Evolutionary conservation across 2,113 vertebrate genomes (phyloP).

Genomic region (Glaucomys volans): DNA sequence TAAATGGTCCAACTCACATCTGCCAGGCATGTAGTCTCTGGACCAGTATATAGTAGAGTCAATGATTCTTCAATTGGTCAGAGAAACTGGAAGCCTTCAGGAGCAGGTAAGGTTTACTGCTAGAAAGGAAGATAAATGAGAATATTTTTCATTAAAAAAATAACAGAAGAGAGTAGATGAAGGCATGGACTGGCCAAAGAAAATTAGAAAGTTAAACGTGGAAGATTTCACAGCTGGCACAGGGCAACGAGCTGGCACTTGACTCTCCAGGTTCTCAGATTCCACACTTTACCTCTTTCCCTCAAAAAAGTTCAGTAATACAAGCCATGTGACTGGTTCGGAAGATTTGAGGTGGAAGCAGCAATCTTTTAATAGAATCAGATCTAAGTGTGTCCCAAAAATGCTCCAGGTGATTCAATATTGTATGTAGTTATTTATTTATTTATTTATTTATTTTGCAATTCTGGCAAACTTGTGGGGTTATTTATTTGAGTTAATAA

Average conservation of each 20-base stretch:
- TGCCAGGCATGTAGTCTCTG: neutral
- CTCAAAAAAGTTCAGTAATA: neutral
- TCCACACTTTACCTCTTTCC: neutral
- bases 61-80: conserved; percentile 20
- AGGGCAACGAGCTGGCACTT: neutral
- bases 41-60: neutral
- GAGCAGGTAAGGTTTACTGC: neutral
- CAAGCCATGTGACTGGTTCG: neutral
- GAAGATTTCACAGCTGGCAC: neutral
- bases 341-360: neutral
- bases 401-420: neutral
- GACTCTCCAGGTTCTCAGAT: neutral
- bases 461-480: neutral
- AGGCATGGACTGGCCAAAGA: neutral
- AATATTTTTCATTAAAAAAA: conserved; percentile 14
- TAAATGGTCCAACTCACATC: neutral
- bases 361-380: neutral
- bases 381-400: neutral
- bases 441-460: too few relatives aligned
- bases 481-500: neutral
- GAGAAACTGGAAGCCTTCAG: conserved; percentile 24
- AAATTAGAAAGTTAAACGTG: neutral
- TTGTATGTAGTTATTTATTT: neutral
- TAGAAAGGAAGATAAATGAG: conserved; percentile 27
- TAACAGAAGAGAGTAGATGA: neutral